Evolutionary conservation across 2,888 invertebrate genomes (phyloP).

Genomic region (Tupiocoris notatus): DNA sequence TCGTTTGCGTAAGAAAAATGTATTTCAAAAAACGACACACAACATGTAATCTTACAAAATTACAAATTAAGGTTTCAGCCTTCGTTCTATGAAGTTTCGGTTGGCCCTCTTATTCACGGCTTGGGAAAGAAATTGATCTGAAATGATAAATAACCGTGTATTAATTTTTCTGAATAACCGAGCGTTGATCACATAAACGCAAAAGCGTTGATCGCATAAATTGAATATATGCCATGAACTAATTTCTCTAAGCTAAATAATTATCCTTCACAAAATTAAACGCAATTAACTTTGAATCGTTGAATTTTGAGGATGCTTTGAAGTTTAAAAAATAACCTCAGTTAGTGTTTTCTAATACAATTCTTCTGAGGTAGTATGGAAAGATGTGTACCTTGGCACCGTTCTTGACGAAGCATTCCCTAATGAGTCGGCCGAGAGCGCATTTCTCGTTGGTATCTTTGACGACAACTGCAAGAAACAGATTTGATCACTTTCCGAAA

Average conservation of each 20-base stretch:
- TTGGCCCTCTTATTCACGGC: slow-evolving; percentile 44
- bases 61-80: slow-evolving; percentile 36
- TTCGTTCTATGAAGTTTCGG: slow-evolving; percentile 36
- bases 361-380: slow-evolving; percentile 13
- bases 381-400: slow-evolving; percentile 49
- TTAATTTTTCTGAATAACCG: too few relatives aligned
- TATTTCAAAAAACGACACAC: slow-evolving; percentile 36
- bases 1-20: slow-evolving; percentile 34
- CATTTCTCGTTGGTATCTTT: slow-evolving; percentile 50
- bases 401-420: slow-evolving; percentile 50
- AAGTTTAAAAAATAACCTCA: not conserved
- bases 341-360: slow-evolving; percentile 24
- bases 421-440: slow-evolving; percentile 49
- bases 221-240: too few relatives aligned
- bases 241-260: too few relatives aligned
- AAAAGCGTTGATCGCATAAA: too few relatives aligned
- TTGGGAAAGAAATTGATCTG: slow-evolving; percentile 49
- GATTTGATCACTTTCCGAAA: too few relatives aligned
- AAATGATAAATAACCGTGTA: slow-evolving; percentile 41
- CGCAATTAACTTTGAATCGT: too few relatives aligned
- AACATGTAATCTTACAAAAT: slow-evolving; percentile 24
- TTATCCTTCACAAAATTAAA: not conserved
- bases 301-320: too few relatives aligned
- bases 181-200: too few relatives aligned
- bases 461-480: slow-evolving; percentile 47